phyloP scores from a whole-genome alignment of 1,140 invertebrate species.

The Trichonephila clavipes region DNA sequence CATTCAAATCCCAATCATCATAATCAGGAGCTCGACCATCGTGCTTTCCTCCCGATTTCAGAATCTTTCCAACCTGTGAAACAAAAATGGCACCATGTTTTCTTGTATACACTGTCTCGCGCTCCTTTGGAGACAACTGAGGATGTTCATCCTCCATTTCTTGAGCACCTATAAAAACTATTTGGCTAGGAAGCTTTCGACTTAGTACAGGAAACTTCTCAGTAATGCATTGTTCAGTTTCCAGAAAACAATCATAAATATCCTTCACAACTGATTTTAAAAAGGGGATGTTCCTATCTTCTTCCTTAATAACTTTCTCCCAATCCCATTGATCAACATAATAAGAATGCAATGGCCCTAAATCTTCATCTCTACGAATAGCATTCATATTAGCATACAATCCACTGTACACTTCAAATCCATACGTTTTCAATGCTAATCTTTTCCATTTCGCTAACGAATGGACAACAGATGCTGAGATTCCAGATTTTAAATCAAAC shows the following conservation, averaged over 20 bases:
- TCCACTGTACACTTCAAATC: slow-evolving; percentile 9
- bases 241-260: slow-evolving; percentile 32
- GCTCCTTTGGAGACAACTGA: not conserved
- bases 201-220: not conserved
- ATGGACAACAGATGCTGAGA: slow-evolving; percentile 29
- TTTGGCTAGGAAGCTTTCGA: slow-evolving; percentile 31
- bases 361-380: slow-evolving; percentile 54
- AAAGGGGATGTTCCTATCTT: slow-evolving; percentile 29
- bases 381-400: slow-evolving; percentile 57
- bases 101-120: slow-evolving; percentile 2
- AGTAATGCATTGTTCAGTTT: not conserved
- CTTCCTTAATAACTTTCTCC: slow-evolving; percentile 59
- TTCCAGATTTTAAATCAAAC: slow-evolving; percentile 37
- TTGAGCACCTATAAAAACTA: slow-evolving; percentile 24
- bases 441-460: slow-evolving; percentile 56
- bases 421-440: slow-evolving; percentile 48
- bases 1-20: slow-evolving; percentile 65
- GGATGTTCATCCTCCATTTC: slow-evolving; percentile 50
- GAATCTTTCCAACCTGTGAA: not conserved
- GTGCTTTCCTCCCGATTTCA: slow-evolving; percentile 13
- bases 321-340: slow-evolving; percentile 64
- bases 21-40: slow-evolving; percentile 52
- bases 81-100: slow-evolving; percentile 49
- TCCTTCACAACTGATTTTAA: slow-evolving; percentile 29
- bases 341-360: slow-evolving; percentile 40